Base-by-base conservation (phyloP, 2,797 vertebrate genomes). In the Acrocephalus scirpaceus region DNA sequence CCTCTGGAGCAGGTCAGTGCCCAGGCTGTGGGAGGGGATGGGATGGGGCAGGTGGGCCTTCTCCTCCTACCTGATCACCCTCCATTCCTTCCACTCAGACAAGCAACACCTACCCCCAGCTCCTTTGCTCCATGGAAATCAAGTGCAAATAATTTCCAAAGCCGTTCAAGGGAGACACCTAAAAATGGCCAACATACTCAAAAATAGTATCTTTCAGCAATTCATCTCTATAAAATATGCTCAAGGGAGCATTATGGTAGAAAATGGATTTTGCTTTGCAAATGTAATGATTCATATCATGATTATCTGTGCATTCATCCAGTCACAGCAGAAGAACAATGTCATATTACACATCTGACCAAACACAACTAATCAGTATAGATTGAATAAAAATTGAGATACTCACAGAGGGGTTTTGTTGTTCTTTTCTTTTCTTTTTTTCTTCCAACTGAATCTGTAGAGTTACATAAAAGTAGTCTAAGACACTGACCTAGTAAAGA, bases 191-290 rank as follows among this genome's bases (percentile, higher is more conserved):
- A 72, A 40, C 0, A 1, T 42, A 30, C 66, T 83, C 15, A 74
- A 80, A 96, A 96, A 83, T 78, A 77, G 3, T 50, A 23, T 36
- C 56, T 75, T 86, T 76, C 82, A 92, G 62, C 74, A 84, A 86
- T 84, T 86, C 29, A 36, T 83, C 73, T 90, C 66, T 29, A 66
- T 69, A 60, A 88, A 91, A 85, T 70, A 66, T 16, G 16, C 66
- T 94, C 76, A 44, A 38, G 30, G 70, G 58, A 90, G 44, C 81
- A 81, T 56, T 70, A 42, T 79, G 48, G 48, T 78, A 73, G 73
- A 88, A 97, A 93, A 93, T 66, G 45, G 72, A 60, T 88, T 92
- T 94, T 93, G 66, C 79, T 95, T 95, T 94, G 82, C 79, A 92
- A 91, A 86, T 66, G 51, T 90, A 95, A 88, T 86, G 88, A 94